Conservation (phyloP, 1,140 invertebrate genomes). For the Polypedilum vanderplanki region DNA sequence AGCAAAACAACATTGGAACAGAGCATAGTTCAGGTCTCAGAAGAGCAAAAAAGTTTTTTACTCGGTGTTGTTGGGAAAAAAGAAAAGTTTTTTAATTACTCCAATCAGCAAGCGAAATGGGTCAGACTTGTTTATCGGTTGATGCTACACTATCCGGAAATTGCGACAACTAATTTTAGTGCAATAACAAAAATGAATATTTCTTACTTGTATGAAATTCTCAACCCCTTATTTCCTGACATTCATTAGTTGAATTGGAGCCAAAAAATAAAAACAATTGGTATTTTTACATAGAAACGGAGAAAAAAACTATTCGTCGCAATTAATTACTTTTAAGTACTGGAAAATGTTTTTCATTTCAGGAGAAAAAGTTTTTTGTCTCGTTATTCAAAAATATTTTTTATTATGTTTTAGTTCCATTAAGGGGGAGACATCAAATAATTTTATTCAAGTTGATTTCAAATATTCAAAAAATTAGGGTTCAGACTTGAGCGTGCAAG, state of each 20-base stretch:
- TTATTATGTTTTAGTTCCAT: too few species aligned
- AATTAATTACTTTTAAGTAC: constrained; percentile 3
- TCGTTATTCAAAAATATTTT: too few species aligned
- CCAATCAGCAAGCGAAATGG: neutral
- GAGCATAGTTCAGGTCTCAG: neutral
- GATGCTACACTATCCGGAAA: neutral
- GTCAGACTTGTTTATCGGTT: constrained; percentile 6
- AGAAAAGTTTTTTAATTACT: neutral
- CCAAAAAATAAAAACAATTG: neutral
- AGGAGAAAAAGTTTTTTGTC: too few species aligned
- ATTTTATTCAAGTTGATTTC: too few species aligned
- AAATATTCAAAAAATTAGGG: too few species aligned
- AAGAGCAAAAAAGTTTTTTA: too few species aligned
- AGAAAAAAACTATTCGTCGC: neutral
- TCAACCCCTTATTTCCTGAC: neutral
- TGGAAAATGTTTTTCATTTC: neutral
- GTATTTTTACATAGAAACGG: neutral
- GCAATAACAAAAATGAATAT: neutral
- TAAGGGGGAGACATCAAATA: too few species aligned
- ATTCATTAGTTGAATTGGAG: neutral
- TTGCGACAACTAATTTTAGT: neutral
- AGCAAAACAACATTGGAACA: neutral
- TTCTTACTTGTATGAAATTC: neutral
- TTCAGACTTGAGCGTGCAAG: too few species aligned
- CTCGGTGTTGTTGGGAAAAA: too few species aligned